Percentiles rank a stretch among this genome's conserved stretches.
Evolutionary conservation across 2,113 vertebrate genomes (phyloP).

Genomic region (Sinocyclocheilus grahami): DNA sequence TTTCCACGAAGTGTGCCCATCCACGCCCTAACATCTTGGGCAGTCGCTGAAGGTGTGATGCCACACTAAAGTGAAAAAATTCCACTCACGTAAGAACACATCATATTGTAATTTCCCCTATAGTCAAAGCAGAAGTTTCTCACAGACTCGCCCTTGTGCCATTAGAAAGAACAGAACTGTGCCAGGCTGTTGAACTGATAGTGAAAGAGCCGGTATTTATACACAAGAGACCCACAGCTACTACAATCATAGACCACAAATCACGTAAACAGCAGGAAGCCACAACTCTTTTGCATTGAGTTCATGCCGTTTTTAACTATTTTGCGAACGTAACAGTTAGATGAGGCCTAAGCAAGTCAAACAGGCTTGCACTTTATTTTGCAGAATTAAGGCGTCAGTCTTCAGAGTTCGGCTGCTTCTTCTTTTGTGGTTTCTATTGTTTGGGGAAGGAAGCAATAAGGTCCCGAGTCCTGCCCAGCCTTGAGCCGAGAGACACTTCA

Average conservation of each 20-base stretch:
- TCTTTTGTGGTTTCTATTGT: conserved; percentile 81
- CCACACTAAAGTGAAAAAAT: conserved; percentile 65
- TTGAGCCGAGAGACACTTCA: conserved; percentile 26
- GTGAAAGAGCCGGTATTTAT: conserved; percentile 41
- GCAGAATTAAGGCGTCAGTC: conserved; percentile 28
- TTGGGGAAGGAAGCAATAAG: conserved; percentile 80
- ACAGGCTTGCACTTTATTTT: not conserved
- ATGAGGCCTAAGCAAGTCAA: not conserved
- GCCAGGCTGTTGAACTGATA: conserved; percentile 44
- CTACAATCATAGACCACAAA: conserved; percentile 30
- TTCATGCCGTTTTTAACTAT: conserved; percentile 38
- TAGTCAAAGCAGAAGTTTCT: conserved; percentile 72
- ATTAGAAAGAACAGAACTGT: conserved; percentile 49
- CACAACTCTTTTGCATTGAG: conserved; percentile 37
- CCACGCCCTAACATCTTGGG: conserved; percentile 60
- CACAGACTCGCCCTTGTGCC: conserved; percentile 41
- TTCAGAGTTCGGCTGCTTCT: conserved; percentile 66
- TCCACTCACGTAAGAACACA: conserved; percentile 51
- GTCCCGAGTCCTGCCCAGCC: conserved; percentile 56
- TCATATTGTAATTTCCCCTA: conserved; percentile 52
- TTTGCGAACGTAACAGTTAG: not conserved
- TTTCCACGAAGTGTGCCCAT: conserved; percentile 26
- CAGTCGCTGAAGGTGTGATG: conserved; percentile 61
- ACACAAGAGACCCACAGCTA: conserved; percentile 33
- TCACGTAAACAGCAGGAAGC: conserved; percentile 59